phyloP scores from a whole-genome alignment of 2,797 vertebrate genomes.

The Dicrostonyx torquatus region DNA sequence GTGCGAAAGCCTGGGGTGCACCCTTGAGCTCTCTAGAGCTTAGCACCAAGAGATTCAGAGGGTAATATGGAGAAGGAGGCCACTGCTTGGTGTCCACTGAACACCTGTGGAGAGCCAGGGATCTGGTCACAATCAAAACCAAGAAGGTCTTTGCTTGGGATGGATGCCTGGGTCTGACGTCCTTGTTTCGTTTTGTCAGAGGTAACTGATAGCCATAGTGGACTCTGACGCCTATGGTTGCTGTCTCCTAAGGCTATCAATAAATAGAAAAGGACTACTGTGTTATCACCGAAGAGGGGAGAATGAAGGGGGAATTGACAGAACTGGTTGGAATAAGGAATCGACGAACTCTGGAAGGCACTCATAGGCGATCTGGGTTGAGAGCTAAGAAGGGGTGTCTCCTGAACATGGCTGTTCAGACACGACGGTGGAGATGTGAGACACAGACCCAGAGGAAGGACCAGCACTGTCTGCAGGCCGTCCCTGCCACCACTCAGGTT shows the following conservation, averaged over 20 bases:
- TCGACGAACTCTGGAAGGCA: neutral
- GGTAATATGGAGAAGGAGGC: neutral
- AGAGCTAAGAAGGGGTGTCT: neutral
- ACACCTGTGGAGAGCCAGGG: neutral
- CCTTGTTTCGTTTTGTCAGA: neutral
- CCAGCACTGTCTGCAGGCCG: neutral
- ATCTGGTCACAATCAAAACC: neutral
- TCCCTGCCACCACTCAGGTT: neutral
- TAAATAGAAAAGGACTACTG: neutral
- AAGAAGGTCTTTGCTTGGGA: neutral
- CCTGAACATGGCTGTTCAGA: neutral
- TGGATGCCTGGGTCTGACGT: neutral
- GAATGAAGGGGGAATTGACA: neutral
- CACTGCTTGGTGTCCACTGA: neutral
- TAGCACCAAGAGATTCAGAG: neutral
- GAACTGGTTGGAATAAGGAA: too few species aligned
- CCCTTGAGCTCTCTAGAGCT: neutral
- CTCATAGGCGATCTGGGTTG: neutral
- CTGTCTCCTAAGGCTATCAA: neutral
- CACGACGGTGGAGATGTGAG: neutral
- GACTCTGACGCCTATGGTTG: neutral
- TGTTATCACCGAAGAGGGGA: neutral
- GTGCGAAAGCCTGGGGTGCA: accelerated
- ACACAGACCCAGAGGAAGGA: neutral
- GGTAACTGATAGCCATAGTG: neutral